Evolutionary conservation across 2,113 vertebrate genomes (phyloP), one percentile per base, ranked within the genome.

Genomic region (Zapornia atra): DNA sequence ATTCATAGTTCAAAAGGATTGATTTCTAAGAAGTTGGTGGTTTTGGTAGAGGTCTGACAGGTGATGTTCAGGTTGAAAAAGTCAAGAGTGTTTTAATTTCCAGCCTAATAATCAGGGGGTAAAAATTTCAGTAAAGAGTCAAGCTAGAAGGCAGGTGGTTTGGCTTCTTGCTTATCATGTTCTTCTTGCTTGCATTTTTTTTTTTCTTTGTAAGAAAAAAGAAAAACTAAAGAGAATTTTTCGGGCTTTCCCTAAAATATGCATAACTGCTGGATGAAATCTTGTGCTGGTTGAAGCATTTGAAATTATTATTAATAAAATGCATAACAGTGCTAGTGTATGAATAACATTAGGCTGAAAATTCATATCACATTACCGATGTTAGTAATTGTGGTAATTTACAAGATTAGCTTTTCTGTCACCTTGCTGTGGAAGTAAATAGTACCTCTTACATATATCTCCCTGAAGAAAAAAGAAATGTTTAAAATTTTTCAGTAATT

Each of bases 261-360:
- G 16, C 5, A 0, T 90, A 29, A 72, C 15, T 50, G 77, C 63
- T 60, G 20, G 33, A 68, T 64, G 60, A 81, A 69, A 85, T 60
- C 13, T 68, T 75, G 11, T 64, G 12, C 34, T 86, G 34, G 42
- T 60, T 95, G 48, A 61, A 83, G 34, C 17, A 46, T 54, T 38
- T 28, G 64, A 79, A 34, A 48, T 50, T 19, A 36, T 82, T 78
- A 61, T 79, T 77, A 75, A 71, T 65, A 46, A 78, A 87, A 89
- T 57, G n/a, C 4, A 1, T 76, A 82, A 57, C 21, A 26, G 6
- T 77, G n/a, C 34, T 92, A 61, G 73, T 59, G 15, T 34, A 51
- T 86, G 6, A 60, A 38, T 94, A 48, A 36, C 68, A 9, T 76
- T 75, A 75, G 57, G 18, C 48, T 91, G 42, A 92, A 83, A 96